Evolutionary conservation across 2,888 invertebrate genomes (phyloP).

Genomic region (Watsonalla binaria): DNA sequence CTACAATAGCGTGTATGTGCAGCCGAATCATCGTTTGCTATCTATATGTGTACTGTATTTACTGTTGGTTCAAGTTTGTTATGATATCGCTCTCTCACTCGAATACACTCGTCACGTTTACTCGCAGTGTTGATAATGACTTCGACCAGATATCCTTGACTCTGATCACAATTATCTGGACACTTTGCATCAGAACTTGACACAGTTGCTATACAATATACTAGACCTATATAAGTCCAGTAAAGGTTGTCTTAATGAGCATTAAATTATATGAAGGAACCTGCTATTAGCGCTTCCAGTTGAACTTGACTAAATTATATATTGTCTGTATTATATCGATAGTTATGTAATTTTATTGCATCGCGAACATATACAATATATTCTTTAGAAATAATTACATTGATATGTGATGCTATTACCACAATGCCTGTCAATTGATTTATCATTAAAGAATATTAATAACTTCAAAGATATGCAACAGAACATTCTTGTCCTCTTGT

Average conservation of each 20-base stretch:
- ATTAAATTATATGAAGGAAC: constrained; percentile 51
- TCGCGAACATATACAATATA: constrained; percentile 3
- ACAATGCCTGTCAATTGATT: background rate
- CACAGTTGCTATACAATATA: constrained; percentile 44
- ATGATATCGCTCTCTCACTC: constrained; percentile 6
- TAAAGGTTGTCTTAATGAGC: constrained; percentile 49
- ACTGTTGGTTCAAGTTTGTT: background rate
- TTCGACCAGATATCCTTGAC: constrained; percentile 68
- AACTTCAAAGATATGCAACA: background rate
- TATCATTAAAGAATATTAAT: too few relatives aligned
- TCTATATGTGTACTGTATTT: background rate
- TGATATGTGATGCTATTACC: background rate
- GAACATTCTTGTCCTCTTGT: background rate
- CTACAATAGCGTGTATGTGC: background rate
- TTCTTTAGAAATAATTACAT: background rate
- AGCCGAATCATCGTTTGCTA: background rate
- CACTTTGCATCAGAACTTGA: constrained; percentile 65
- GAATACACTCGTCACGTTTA: constrained; percentile 10
- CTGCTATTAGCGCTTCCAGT: constrained; percentile 55
- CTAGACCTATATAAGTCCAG: constrained; percentile 20
- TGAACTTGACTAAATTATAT: constrained; percentile 58
- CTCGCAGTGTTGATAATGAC: constrained; percentile 35
- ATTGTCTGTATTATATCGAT: constrained; percentile 18
- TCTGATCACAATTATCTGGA: constrained; percentile 70
- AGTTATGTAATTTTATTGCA: constrained; percentile 11